Conservation (phyloP, 2,797 vertebrate species). For the Rhynchonycteris naso region DNA sequence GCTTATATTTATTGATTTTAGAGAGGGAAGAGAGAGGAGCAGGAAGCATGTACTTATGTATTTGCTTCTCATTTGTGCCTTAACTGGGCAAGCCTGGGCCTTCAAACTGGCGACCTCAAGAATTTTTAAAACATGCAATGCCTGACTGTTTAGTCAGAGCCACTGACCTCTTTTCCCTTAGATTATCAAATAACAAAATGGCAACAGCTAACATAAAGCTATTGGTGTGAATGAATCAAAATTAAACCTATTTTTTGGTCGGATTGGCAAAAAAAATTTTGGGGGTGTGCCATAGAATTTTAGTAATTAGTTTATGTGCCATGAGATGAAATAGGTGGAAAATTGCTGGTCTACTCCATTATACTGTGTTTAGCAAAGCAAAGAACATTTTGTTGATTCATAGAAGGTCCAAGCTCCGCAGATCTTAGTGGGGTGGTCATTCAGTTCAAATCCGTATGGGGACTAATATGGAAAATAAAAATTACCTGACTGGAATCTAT, state of each 20-base stretch:
- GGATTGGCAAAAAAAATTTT: background rate
- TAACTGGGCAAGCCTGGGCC: too few species aligned
- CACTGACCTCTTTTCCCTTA: background rate
- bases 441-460: background rate
- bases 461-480: slow-evolving; percentile 49
- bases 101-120: too few species aligned
- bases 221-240: too few species aligned
- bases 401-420: background rate
- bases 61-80: too few species aligned
- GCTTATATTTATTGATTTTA: too few species aligned
- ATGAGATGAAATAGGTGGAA: background rate
- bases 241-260: too few species aligned
- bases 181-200: background rate
- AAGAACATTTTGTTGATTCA: slow-evolving; percentile 7
- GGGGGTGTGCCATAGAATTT: background rate
- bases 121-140: background rate
- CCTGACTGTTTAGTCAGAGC: background rate
- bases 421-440: background rate
- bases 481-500: background rate
- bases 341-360: background rate
- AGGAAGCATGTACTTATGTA: too few species aligned
- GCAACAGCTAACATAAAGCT: too few species aligned
- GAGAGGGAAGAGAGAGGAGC: too few species aligned
- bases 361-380: background rate
- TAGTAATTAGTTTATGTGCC: background rate